Evolutionary conservation across 2,113 vertebrate genomes (phyloP).

Genomic region (Chamaetylas fuelleborni): DNA sequence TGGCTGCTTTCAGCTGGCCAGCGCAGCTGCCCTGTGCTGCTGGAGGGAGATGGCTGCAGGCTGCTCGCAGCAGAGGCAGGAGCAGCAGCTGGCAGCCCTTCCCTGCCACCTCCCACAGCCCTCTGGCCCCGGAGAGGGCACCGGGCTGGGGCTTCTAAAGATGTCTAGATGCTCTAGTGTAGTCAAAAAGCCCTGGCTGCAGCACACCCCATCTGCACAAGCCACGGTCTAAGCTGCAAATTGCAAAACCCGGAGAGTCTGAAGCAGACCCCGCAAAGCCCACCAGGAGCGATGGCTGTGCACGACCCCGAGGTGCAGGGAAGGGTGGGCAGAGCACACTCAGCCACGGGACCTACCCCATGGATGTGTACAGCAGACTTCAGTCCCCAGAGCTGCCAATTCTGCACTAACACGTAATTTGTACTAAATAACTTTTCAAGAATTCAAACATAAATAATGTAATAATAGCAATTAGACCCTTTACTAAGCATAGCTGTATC

Average conservation of each 20-base stretch:
- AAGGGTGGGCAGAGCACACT: background rate
- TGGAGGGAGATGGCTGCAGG: background rate
- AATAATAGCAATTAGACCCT: conserved; percentile 58
- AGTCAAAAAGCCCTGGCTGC: background rate
- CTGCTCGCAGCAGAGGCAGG: background rate
- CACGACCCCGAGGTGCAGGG: accelerated
- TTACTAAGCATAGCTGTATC: conserved; percentile 4
- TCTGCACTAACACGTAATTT: background rate
- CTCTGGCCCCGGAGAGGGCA: background rate
- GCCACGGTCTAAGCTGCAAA: accelerated
- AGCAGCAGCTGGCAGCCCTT: background rate
- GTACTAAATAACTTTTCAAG: conserved; percentile 24
- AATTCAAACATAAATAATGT: conserved; percentile 43
- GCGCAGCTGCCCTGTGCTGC: background rate
- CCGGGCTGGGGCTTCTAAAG: background rate
- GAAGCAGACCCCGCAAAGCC: accelerated
- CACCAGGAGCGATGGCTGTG: accelerated
- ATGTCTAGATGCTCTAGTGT: no score
- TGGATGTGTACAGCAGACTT: background rate
- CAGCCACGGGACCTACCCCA: accelerated
- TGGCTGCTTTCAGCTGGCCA: conserved; percentile 34
- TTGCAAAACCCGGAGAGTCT: accelerated
- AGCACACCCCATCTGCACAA: accelerated
- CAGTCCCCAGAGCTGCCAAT: background rate
- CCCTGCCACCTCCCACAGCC: accelerated